phyloP scores from a whole-genome alignment of 1,140 invertebrate genomes.

The Drosophila pseudoobscura region DNA sequence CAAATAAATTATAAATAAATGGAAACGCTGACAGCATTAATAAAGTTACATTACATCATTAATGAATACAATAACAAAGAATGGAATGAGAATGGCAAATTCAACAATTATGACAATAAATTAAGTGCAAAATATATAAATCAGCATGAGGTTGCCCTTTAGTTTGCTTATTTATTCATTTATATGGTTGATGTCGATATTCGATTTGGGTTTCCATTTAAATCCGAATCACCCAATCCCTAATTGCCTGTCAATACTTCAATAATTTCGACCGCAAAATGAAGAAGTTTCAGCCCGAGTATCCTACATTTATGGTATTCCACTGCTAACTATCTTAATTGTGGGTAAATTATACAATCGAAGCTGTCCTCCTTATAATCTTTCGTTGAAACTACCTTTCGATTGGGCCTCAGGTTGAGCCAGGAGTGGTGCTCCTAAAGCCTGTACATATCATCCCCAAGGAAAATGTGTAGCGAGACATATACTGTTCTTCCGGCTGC shows the following conservation, averaged over 20 bases:
- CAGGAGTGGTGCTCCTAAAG: too few species aligned
- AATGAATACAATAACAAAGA: constrained; percentile 52
- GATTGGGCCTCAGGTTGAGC: too few species aligned
- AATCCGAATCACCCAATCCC: constrained; percentile 16
- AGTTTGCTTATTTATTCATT: constrained; percentile 23
- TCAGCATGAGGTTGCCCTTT: background rate
- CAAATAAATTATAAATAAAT: constrained; percentile 52
- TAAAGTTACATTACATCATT: constrained; percentile 48
- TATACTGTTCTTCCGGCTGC: too few species aligned
- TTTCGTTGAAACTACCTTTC: too few species aligned
- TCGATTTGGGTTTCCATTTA: constrained; percentile 10
- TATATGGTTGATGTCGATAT: constrained; percentile 10
- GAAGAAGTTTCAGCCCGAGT: constrained; percentile 17
- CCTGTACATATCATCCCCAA: too few species aligned
- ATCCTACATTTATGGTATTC: background rate
- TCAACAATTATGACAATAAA: constrained; percentile 60
- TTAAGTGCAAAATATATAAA: constrained; percentile 20
- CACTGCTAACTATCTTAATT: too few species aligned
- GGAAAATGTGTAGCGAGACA: too few species aligned
- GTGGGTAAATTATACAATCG: too few species aligned
- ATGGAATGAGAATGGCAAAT: constrained; percentile 14
- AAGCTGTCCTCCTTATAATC: too few species aligned
- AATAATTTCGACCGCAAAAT: constrained; percentile 3
- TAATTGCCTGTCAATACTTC: constrained; percentile 28
- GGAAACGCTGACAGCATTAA: constrained; percentile 65